Base-by-base conservation (phyloP, 2,888 invertebrate genomes). In the Mimas tiliae region DNA sequence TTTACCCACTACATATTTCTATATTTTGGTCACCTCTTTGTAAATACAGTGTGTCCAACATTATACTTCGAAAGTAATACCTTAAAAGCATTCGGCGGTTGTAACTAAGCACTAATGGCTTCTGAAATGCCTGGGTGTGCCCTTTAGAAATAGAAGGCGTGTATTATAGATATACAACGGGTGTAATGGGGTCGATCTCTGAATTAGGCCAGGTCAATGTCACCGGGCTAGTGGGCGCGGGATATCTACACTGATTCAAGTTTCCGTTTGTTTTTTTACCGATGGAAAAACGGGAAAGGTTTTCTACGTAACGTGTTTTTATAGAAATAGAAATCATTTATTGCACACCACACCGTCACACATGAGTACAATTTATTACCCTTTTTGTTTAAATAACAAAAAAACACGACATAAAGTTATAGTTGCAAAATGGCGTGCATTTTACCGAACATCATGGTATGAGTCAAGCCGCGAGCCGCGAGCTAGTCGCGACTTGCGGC, bases 151-250 rank as follows among this genome's bases (percentile, higher is more conserved):
- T 52, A 27, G 27, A 27, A 16, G 33, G 53, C 53, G 53, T 7
- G 19, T 19, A 12, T 8, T 19, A 42, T 16, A 42, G 7, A 27
- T 1, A 27, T 27, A 58, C 38, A 42, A 58, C 16, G 58, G 58
- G 58, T 58, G 19, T 19, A 14, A 58, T 42, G 58, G 55, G 34
- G 58, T n/a, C 38, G 42, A 55, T 38, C 58, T 19, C 19, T n/a
- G n/a, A 55, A 55, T 58, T 19, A 38, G 58, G 58, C 38, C 58
- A 38, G 58, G 42, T 38, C 58, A 58, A 58, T 58, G 42, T 58
- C 55, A 58, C 27, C 27, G 27, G 1, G 27, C 27, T 16, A 6
- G 42, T 12, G 12, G 3, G 4, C 4, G 27, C 4, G 19, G 6
- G 19, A 19, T 58, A 58, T 58, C 55, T 19, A 38, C 55, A 58